A percentile compares a stretch with the other conserved stretches of the same genome.
Evolutionary conservation across 2,888 invertebrate species (phyloP).

Genomic region (Polyommatus icarus): DNA sequence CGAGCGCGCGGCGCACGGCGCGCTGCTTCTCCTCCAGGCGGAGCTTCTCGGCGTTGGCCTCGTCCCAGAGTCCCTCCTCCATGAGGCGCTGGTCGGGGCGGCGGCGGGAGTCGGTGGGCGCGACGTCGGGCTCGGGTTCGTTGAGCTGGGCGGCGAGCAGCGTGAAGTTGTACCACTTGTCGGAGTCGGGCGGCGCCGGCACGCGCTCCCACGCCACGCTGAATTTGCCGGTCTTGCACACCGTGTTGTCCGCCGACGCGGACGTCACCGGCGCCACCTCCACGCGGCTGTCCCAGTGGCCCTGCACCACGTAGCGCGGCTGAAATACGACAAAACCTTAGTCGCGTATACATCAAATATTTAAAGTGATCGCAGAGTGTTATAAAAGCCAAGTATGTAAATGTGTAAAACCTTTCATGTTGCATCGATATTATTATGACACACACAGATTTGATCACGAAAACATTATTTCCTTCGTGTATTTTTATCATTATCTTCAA

Average conservation of each 20-base stretch:
- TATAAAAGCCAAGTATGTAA: too few species aligned
- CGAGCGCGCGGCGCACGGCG: constrained; percentile 86
- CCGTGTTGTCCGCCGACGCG: constrained; percentile 87
- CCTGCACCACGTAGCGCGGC: constrained; percentile 88
- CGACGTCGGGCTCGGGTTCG: constrained; percentile 94
- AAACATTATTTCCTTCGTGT: too few species aligned
- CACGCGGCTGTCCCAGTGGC: constrained; percentile 97
- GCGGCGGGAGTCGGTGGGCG: constrained; percentile 95
- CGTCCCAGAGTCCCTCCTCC: constrained; percentile 96
- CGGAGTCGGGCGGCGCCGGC: constrained; percentile 84
- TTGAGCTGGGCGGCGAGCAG: constrained; percentile 97
- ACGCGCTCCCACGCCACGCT: constrained; percentile 92
- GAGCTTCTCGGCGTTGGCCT: constrained; percentile 91
- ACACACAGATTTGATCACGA: too few species aligned
- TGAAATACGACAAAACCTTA: constrained; percentile 54
- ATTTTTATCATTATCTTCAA: too few species aligned
- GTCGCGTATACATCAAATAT: background rate
- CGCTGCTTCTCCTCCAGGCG: constrained; percentile 98
- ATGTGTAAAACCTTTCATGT: too few species aligned
- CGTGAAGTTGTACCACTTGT: constrained; percentile 96
- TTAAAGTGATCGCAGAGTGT: background rate
- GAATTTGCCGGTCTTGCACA: constrained; percentile 95
- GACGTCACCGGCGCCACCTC: constrained; percentile 95
- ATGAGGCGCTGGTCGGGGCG: constrained; percentile 98
- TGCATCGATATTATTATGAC: too few species aligned